phyloP scores from a whole-genome alignment of 2,113 vertebrate genomes.

The Rostratula benghalensis region DNA sequence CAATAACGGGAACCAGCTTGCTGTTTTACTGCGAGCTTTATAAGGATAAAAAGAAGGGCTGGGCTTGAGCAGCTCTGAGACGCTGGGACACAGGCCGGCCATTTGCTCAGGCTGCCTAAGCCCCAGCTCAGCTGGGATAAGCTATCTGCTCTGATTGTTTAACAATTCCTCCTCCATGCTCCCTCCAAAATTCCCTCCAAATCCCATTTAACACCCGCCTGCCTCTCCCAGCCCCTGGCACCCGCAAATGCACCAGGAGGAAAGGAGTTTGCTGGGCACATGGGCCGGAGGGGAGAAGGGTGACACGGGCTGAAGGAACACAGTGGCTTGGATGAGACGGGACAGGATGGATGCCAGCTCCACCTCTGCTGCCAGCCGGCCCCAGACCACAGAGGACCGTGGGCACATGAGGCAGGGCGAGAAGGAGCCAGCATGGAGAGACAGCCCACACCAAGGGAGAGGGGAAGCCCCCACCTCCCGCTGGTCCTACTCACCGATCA shows the following conservation, averaged over 20 bases:
- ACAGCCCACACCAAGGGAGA: background rate
- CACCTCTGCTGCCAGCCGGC: background rate
- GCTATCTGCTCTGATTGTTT: slow-evolving; percentile 75
- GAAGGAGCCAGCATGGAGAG: background rate
- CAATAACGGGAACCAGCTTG: slow-evolving; percentile 87
- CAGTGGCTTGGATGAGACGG: background rate
- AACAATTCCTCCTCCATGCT: slow-evolving; percentile 70
- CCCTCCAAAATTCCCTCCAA: slow-evolving; percentile 68
- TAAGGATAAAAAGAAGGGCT: slow-evolving; percentile 85
- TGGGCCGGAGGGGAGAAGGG: background rate
- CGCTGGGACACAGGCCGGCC: slow-evolving; percentile 75
- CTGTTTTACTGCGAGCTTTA: slow-evolving; percentile 84
- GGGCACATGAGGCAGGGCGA: background rate
- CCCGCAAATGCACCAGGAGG: background rate
- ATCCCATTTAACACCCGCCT: slow-evolving; percentile 61
- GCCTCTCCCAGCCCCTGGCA: slow-evolving; percentile 27
- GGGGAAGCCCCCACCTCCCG: background rate
- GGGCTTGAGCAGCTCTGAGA: slow-evolving; percentile 74
- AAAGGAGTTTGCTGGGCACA: background rate
- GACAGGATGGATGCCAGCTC: background rate
- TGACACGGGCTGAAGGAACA: background rate
- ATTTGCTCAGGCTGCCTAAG: slow-evolving; percentile 78
- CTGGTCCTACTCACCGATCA: slow-evolving; percentile 86
- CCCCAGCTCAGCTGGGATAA: slow-evolving; percentile 77
- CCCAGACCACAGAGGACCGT: background rate